These are phyloP conservation scores for Neofelis nebulosa DNA, from an alignment of 2,113 vertebrate species.

Conservation along the genomic window DNA sequence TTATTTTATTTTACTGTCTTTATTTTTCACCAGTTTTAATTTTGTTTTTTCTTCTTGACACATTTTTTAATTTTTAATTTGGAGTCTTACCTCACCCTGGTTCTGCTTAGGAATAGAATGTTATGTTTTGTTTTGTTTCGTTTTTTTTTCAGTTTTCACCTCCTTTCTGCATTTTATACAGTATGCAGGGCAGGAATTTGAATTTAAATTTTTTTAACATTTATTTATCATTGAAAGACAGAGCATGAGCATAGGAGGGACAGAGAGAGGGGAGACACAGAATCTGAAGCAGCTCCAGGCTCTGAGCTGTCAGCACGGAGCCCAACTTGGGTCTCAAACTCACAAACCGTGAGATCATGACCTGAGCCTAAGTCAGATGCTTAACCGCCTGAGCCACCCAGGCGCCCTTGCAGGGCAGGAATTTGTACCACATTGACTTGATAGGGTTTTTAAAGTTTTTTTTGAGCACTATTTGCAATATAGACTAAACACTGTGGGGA, in stretches of 20 bases:
- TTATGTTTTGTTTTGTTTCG: not conserved
- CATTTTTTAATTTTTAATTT: not conserved
- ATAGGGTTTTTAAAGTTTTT: not conserved
- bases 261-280: too few species aligned
- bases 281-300: too few species aligned
- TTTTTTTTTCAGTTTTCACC: not conserved
- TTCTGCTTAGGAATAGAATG: not conserved
- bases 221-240: too few species aligned
- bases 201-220: too few species aligned
- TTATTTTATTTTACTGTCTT: too few species aligned
- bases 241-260: too few species aligned
- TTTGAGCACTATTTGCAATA: not conserved
- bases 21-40: not conserved
- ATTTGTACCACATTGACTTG: not conserved
- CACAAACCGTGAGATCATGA: too few species aligned
- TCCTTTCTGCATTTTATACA: not conserved
- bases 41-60: not conserved
- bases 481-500: not conserved
- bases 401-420: not conserved
- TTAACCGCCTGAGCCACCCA: too few species aligned
- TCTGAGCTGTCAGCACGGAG: too few species aligned
- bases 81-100: not conserved
- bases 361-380: too few species aligned
- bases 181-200: not conserved
- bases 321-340: too few species aligned